phyloP scores from a whole-genome alignment of 2,888 invertebrate genomes.

The Heteropelma amictum region DNA sequence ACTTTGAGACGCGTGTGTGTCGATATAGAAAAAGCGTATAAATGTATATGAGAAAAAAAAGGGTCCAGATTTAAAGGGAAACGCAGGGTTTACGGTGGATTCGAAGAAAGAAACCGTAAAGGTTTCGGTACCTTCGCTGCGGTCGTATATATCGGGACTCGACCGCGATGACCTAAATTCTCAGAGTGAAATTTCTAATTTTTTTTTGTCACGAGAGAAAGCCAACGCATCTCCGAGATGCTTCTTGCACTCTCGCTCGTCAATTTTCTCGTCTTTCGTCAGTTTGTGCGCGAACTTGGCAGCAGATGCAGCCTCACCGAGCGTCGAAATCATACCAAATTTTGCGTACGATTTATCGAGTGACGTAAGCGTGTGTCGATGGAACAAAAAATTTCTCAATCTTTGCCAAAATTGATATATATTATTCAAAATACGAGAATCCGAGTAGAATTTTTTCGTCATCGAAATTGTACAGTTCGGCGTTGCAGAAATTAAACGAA shows the following conservation, averaged over 20 bases:
- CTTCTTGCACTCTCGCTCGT: conserved; percentile 2
- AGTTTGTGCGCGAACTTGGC: conserved; percentile 20
- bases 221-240: conserved; percentile 16
- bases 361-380: too few species aligned
- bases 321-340: too few species aligned
- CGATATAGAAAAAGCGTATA: conserved; percentile 6
- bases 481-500: too few species aligned
- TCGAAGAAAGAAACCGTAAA: conserved; percentile 8
- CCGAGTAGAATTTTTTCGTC: too few species aligned
- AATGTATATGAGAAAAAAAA: too few species aligned
- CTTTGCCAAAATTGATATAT: too few species aligned
- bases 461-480: too few species aligned
- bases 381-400: too few species aligned
- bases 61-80: conserved; percentile 39
- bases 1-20: conserved; percentile 16
- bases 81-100: conserved; percentile 10
- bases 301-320: too few species aligned
- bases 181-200: conserved; percentile 60
- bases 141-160: neutral
- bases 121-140: conserved; percentile 27
- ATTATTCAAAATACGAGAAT: too few species aligned
- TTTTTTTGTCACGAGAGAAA: conserved; percentile 54
- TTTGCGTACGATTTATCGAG: too few species aligned
- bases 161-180: conserved; percentile 59
- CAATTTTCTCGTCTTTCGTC: conserved; percentile 23